phyloP scores from a whole-genome alignment of 2,888 invertebrate genomes.

The Drosophila peninsularis region DNA sequence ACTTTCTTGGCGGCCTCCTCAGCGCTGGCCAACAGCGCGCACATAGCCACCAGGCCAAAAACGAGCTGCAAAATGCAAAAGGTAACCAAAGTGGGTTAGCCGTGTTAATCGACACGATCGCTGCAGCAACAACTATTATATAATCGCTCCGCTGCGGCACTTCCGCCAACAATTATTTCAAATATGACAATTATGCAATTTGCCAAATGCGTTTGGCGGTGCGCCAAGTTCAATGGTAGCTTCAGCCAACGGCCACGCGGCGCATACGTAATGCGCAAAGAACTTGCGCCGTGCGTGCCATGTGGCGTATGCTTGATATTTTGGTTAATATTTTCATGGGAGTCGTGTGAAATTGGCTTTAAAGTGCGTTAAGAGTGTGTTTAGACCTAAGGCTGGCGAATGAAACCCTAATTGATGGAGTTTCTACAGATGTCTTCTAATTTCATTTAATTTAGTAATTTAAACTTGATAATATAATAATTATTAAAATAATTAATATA shows the following conservation, averaged over 20 bases:
- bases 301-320: slow-evolving; percentile 20
- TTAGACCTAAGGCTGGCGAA: background rate
- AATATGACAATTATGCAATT: slow-evolving; percentile 70
- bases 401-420: background rate
- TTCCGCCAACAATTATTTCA: slow-evolving; percentile 68
- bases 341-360: background rate
- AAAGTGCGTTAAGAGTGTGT: too few species aligned
- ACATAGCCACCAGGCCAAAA: slow-evolving; percentile 86
- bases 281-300: slow-evolving; percentile 25
- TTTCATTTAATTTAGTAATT: background rate
- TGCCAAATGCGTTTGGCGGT: slow-evolving; percentile 49
- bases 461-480: background rate
- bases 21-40: slow-evolving; percentile 86
- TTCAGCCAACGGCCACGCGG: slow-evolving; percentile 36
- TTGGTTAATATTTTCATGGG: background rate
- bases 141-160: slow-evolving; percentile 33
- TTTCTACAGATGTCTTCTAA: background rate
- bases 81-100: slow-evolving; percentile 49
- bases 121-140: slow-evolving; percentile 34
- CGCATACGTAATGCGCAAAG: slow-evolving; percentile 60
- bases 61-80: slow-evolving; percentile 74
- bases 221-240: slow-evolving; percentile 69
- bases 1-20: slow-evolving; percentile 87
- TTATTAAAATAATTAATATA: too few species aligned
- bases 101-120: slow-evolving; percentile 23